phyloP scores from a whole-genome alignment of 2,797 vertebrate genomes.

The Moxostoma hubbsi region DNA sequence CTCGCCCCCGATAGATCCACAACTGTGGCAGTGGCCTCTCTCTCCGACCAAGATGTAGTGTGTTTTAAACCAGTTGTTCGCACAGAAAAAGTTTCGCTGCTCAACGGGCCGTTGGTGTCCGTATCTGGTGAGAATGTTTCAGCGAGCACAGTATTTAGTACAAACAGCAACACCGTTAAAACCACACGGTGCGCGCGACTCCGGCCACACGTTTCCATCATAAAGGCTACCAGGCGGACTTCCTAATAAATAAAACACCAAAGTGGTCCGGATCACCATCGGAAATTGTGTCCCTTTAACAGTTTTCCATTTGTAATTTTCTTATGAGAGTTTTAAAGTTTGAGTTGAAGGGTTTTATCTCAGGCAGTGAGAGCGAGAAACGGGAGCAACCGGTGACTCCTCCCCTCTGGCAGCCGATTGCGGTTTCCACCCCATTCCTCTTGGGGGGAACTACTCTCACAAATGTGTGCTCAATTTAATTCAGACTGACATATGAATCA shows the following conservation, averaged over 20 bases:
- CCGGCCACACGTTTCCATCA: constrained; percentile 77
- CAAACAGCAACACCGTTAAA: constrained; percentile 68
- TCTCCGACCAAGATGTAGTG: constrained; percentile 25
- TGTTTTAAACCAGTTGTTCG: constrained; percentile 39
- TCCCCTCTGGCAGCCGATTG: constrained; percentile 61
- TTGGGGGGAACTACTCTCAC: constrained; percentile 10
- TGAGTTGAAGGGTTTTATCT: constrained; percentile 59
- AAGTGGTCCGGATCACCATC: constrained; percentile 74
- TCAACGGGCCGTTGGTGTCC: constrained; percentile 48
- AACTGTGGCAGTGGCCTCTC: constrained; percentile 31
- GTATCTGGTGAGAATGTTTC: constrained; percentile 62
- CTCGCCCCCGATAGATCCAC: constrained; percentile 53
- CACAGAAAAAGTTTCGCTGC: constrained; percentile 51
- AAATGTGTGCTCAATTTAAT: background rate
- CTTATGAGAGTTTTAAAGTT: constrained; percentile 29
- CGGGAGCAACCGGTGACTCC: constrained; percentile 72
- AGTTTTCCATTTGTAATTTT: constrained; percentile 59
- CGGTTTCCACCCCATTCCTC: constrained; percentile 63
- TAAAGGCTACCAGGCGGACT: constrained; percentile 65
- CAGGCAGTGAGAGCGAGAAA: constrained; percentile 60
- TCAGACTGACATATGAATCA: background rate
- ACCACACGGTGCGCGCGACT: constrained; percentile 66
- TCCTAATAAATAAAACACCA: constrained; percentile 64
- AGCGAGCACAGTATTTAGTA: constrained; percentile 66
- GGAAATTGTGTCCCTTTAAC: constrained; percentile 54